Conservation (phyloP, 2,888 invertebrate species). For the Drosophila flavopinicola region DNA sequence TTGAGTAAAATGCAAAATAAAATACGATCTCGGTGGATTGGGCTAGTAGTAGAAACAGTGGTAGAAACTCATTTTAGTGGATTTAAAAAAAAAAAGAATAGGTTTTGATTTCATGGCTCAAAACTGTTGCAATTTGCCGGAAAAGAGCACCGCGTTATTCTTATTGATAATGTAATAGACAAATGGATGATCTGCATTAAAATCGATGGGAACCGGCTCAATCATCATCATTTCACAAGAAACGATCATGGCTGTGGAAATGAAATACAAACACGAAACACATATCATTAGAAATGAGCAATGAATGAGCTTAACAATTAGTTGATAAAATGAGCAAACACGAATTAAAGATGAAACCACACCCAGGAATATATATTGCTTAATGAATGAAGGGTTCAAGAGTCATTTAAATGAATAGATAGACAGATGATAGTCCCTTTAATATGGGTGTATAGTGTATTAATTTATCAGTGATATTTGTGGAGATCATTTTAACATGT, state of each 20-base stretch:
- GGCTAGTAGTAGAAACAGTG: too few relatives aligned
- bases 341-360: not conserved
- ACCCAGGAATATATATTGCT: not conserved
- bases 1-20: too few relatives aligned
- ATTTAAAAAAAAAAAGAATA: too few relatives aligned
- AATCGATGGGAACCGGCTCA: slow-evolving; percentile 26
- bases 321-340: not conserved
- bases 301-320: not conserved
- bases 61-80: too few relatives aligned
- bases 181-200: slow-evolving; percentile 30
- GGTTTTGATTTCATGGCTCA: not conserved
- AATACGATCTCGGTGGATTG: too few relatives aligned
- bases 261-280: slow-evolving; percentile 8
- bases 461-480: not conserved
- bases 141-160: slow-evolving; percentile 11
- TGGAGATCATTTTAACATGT: not conserved
- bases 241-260: slow-evolving; percentile 1
- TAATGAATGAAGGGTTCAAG: not conserved
- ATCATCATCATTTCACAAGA: slow-evolving; percentile 13
- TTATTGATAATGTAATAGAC: slow-evolving; percentile 10
- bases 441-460: not conserved
- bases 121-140: slow-evolving; percentile 11
- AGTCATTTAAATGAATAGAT: not conserved
- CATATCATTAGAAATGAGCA: not conserved
- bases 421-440: too few relatives aligned